Evolutionary conservation across 2,113 vertebrate species (phyloP).

Genomic region (Chlamydotis undulata): DNA sequence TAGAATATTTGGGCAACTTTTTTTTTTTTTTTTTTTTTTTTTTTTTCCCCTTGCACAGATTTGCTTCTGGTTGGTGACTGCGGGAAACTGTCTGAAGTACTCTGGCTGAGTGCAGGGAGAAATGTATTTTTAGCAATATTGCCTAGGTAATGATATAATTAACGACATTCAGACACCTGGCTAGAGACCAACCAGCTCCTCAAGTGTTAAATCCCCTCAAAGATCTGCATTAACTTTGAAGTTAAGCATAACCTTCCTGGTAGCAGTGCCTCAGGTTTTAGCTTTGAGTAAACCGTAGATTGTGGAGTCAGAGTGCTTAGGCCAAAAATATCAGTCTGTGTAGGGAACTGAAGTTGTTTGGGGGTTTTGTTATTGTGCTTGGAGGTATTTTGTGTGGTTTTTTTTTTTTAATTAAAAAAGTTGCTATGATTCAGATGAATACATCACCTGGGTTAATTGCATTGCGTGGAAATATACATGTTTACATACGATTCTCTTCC

Average conservation of each 20-base stretch:
- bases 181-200: not conserved
- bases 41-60: not conserved
- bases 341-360: not conserved
- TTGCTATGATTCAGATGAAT: not conserved
- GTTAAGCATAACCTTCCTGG: not conserved
- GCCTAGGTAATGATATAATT: not conserved
- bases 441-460: not conserved
- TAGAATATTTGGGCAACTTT: fast-evolving
- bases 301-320: not conserved
- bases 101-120: not conserved
- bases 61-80: not conserved
- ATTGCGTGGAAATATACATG: not conserved
- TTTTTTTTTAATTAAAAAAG: not conserved
- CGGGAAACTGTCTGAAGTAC: not conserved
- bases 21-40: not conserved
- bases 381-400: not conserved
- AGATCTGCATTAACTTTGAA: not conserved
- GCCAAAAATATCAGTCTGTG: not conserved
- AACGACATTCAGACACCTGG: not conserved
- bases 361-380: no score
- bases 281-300: not conserved
- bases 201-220: not conserved
- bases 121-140: not conserved
- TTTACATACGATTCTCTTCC: not conserved
- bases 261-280: not conserved